These are phyloP conservation scores for Eulimnadia texana DNA, from an alignment of 1,140 invertebrate genomes.

Conservation along the genomic window DNA sequence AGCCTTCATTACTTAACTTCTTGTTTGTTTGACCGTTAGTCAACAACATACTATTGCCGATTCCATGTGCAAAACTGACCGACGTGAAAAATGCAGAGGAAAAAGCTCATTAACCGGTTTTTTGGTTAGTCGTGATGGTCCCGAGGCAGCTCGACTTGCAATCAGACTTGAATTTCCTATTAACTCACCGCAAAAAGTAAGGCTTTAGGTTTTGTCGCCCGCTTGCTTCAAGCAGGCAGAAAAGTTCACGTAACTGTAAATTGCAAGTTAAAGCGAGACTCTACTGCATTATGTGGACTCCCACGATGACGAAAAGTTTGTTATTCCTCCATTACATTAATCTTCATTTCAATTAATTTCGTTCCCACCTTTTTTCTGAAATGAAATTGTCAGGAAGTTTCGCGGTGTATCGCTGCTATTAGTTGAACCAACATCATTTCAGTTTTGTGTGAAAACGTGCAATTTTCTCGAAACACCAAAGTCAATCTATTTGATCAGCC, in stretches of 20 bases:
- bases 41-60: too few species aligned
- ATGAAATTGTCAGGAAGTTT: too few species aligned
- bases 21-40: too few species aligned
- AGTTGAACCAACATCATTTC: too few species aligned
- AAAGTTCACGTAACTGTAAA: not conserved
- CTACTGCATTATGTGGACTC: not conserved
- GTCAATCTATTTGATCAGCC: too few species aligned
- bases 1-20: too few species aligned
- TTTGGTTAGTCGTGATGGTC: not conserved
- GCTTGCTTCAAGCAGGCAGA: not conserved
- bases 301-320: not conserved
- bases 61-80: too few species aligned
- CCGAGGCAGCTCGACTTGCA: not conserved
- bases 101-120: not conserved
- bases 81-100: not conserved
- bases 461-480: too few species aligned
- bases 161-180: not conserved
- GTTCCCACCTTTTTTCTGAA: too few species aligned
- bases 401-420: too few species aligned
- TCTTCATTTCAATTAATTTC: too few species aligned
- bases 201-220: not conserved
- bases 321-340: not conserved
- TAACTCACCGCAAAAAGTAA: not conserved
- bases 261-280: not conserved
- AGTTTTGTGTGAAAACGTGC: too few species aligned